Base-by-base conservation (phyloP, 1,140 invertebrate species). In the Hyposmocoma kahamanoa region DNA sequence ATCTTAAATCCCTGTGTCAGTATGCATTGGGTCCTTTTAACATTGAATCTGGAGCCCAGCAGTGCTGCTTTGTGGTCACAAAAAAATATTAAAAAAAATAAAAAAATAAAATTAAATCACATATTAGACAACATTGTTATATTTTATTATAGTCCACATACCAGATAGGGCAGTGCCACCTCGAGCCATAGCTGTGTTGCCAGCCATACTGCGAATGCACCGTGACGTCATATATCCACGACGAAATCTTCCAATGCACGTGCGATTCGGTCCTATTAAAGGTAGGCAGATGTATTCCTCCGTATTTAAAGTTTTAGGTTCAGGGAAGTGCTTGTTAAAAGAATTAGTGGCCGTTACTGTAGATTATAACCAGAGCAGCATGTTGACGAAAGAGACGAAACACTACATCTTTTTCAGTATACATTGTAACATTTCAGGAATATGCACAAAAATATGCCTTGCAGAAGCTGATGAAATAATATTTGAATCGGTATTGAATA, bases 241-340 rank as follows among this genome's bases (percentile, higher is more conserved):
- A 11, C 44, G 54, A 0, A 6, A 47, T 0, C 42, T 73, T 20
- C 64, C 67, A 8, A 28, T 59, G n/a, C 26, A 51, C 1, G 53
- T 63, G 6, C 53, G 67, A 13, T 73, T 73, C 47, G 70, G 70
- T 2, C 70, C 70, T 22, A 42, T 73, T 15, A 44, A 57, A 67
- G 70, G 70, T 73, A 59, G 47, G 4, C 13, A 6, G 3, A n/a
- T 6, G n/a, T 9, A 13, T 34, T 4, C 30, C 5, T 26, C 24
- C 5, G 24, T 26, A 26, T 26, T 26, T 26, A 6, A 6, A 26
- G 24, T 26, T 26, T 26, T 26, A 11, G 24, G 24, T 11, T 26
- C 11, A 6, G 24, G 24, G 24, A 5, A 26, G 24, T 11, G 24
- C 24, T 11, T 11, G 11, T 26, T 26, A 6, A 26, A 26, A 11